phyloP scores from a whole-genome alignment of 2,797 vertebrate genomes.

The Melanotaenia maccullochi region DNA sequence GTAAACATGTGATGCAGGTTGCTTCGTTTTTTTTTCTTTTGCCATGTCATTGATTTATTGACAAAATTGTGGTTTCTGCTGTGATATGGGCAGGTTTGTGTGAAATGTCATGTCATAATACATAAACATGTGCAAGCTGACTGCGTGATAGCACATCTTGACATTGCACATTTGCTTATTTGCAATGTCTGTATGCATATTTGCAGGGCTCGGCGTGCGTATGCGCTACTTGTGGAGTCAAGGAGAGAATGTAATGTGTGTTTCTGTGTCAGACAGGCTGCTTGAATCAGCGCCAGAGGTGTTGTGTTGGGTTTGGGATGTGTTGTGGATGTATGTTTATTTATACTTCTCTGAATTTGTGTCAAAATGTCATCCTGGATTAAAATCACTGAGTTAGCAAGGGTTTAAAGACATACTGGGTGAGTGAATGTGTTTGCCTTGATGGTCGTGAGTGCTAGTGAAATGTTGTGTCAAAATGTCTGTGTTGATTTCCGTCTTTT shows the following conservation, averaged over 20 bases:
- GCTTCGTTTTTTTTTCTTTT: not conserved
- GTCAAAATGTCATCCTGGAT: slow-evolving; percentile 64
- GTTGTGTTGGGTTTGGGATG: slow-evolving; percentile 34
- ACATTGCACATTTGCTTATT: slow-evolving; percentile 14
- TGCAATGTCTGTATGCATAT: slow-evolving; percentile 3
- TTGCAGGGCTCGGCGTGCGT: not conserved
- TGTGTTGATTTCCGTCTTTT: slow-evolving; percentile 50
- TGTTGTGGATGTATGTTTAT: slow-evolving; percentile 61
- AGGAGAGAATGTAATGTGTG: slow-evolving; percentile 34
- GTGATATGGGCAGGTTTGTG: not conserved
- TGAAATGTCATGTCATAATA: not conserved
- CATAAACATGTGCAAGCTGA: not conserved
- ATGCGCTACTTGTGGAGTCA: slow-evolving; percentile 14
- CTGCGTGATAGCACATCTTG: slow-evolving; percentile 1
- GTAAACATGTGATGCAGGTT: not conserved
- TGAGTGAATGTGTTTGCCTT: slow-evolving; percentile 35
- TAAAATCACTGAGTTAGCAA: slow-evolving; percentile 51
- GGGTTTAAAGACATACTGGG: slow-evolving; percentile 36
- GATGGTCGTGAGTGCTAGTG: slow-evolving; percentile 51
- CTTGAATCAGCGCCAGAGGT: slow-evolving; percentile 45
- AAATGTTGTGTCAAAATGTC: slow-evolving; percentile 44
- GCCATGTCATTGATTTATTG: not conserved
- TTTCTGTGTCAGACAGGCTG: slow-evolving; percentile 56
- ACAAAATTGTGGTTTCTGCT: slow-evolving; percentile 1
- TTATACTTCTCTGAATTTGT: slow-evolving; percentile 53